A percentile compares a stretch with the other conserved stretches of the same genome.
phyloP scores from a whole-genome alignment of 92 coral and sea anemone species.

The Epizoanthus fatuus region DNA sequence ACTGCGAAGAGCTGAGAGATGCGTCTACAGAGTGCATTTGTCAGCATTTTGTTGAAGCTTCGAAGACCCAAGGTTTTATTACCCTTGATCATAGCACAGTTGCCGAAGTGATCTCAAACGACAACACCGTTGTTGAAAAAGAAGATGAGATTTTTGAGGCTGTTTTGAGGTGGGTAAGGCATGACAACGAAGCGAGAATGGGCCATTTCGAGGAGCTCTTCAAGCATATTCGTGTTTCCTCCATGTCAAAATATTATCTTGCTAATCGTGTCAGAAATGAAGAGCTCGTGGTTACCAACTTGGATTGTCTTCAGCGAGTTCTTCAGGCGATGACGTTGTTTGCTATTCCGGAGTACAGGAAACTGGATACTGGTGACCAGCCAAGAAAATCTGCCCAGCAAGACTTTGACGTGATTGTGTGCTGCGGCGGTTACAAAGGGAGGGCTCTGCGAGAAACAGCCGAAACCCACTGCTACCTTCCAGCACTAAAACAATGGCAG shows the following conservation, averaged over 20 bases:
- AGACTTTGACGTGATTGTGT: conserved; percentile 35
- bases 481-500: conserved; percentile 58
- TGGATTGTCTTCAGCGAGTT: conserved; percentile 63
- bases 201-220: conserved; percentile 72
- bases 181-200: conserved; percentile 65
- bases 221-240: conserved; percentile 66
- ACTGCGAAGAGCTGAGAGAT: conserved; percentile 57
- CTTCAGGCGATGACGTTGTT: conserved; percentile 55
- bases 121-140: conserved; percentile 57
- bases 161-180: conserved; percentile 78
- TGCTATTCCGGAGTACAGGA: conserved; percentile 34
- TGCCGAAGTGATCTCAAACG: conserved; percentile 62
- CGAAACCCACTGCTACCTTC: conserved; percentile 51
- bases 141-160: conserved; percentile 86
- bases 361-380: background rate
- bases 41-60: conserved; percentile 64
- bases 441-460: conserved; percentile 40
- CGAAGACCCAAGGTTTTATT: conserved; percentile 60
- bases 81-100: conserved; percentile 47
- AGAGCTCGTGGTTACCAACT: conserved; percentile 59
- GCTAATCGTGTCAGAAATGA: conserved; percentile 61
- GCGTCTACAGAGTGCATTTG: conserved; percentile 57
- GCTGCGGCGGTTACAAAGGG: conserved; percentile 43
- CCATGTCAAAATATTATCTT: conserved; percentile 72
- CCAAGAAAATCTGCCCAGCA: conserved; percentile 29